Conservation (phyloP, 2,113 vertebrate genomes). For the Amphilophus citrinellus region DNA sequence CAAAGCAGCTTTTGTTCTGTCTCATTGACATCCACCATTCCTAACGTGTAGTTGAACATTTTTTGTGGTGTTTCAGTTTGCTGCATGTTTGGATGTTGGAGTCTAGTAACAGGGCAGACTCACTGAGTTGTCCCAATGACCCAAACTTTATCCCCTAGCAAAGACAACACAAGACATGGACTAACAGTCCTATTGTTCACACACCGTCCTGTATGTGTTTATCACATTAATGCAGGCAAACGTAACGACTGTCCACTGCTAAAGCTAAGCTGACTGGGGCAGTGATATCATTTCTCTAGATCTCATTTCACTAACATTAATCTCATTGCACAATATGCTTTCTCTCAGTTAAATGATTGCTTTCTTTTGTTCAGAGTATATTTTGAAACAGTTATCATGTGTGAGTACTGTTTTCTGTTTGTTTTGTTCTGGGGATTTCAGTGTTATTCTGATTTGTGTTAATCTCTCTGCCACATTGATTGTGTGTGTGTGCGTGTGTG, state of each 20-base stretch:
- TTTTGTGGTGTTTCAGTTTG: neutral
- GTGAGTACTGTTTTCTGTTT: neutral
- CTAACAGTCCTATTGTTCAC: neutral
- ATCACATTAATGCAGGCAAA: constrained; percentile 15
- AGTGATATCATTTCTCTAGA: constrained; percentile 23
- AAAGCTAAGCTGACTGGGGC: neutral
- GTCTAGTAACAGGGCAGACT: neutral
- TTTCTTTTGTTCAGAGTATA: constrained; percentile 15
- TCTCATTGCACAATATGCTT: constrained; percentile 48
- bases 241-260: neutral
- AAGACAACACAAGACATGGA: neutral
- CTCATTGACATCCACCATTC: neutral
- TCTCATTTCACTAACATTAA: constrained; percentile 26
- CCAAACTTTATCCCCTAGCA: constrained; percentile 12
- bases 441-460: constrained; percentile 28
- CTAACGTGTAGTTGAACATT: neutral
- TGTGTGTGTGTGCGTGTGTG: neutral
- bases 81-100: neutral
- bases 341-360: constrained; percentile 6
- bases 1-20: constrained; percentile 15
- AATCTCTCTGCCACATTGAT: constrained; percentile 26
- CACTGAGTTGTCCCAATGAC: neutral
- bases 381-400: constrained; percentile 13
- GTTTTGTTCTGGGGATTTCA: neutral
- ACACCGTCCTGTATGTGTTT: constrained; percentile 22